Evolutionary conservation across 1,140 invertebrate species (phyloP), one percentile per base, ranked within the genome.

Genomic region (Leptopilina clavipes): DNA sequence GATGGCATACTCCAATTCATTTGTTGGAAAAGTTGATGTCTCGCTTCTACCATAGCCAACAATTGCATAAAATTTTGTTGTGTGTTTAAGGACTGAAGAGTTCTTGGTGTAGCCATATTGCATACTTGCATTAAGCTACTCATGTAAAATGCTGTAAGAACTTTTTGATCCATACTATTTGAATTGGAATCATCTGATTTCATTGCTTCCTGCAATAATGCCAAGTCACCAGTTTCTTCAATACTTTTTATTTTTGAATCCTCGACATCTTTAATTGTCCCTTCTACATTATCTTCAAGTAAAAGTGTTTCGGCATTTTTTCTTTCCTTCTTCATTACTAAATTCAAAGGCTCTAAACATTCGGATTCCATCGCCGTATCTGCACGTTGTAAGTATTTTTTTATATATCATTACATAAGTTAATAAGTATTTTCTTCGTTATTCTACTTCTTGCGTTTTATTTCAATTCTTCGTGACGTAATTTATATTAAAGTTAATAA

Each of bases 131-230:
- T 88, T 19, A 93, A 81, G 70, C 92, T 92, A 80, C 92, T 93
- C 92, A 93, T 92, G 84, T 93, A 93, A 82, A 93, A 89, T 1
- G 92, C 92, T 5, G 92, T 91, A 17, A 93, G 83, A 74, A 93
- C 91, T 81, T 93, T 93, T 74, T 92, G 91, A 84, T 93, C 92
- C 44, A 87, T 83, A 11, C 83, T 81, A 18, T 90, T 90, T 74
- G 91, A 83, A 74, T 82, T 82, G 25, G 89, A 87, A 17, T 90
- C 87, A 74, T 91, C 89, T 18, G 85, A 79, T 78, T 90, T 89
- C 40, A 86, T 81, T 12, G 86, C 81, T 71, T 89, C 86, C 52
- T 92, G 89, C 40, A 90, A 76, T 52, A 91, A 86, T 37, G 88
- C 86, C 87, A 90, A 90, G 72, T 88, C 87, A 19, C 88, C 84